Evolutionary conservation across 2,113 vertebrate species (phyloP), one percentile per base, ranked within the genome.

Genomic region (Daboia siamensis): DNA sequence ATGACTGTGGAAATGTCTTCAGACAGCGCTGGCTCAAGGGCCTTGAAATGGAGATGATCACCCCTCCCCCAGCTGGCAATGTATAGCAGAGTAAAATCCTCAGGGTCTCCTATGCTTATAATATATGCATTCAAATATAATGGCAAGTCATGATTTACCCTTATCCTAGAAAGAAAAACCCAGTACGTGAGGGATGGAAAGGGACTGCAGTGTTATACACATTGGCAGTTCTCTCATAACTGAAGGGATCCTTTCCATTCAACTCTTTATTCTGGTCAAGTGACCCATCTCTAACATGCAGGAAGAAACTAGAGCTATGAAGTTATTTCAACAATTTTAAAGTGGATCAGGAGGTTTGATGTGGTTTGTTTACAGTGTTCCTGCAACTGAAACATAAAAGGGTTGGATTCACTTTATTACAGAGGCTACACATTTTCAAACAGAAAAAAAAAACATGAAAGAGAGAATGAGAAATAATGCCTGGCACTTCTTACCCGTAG

Each of bases 401-500:
- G n/a, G 8, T 80, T 90, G 20, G 24, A 52, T 69, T 84, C 23
- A 80, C 33, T 80, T 80, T 15, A 44, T 21, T 80, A 7, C 17
- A 80, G 7, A 39, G 17, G 8, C 74, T 80, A 44, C 74, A 80
- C 33, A 44, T 44, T 80, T 44, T 80, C 44, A 80, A 80, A 21
- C 33, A 21, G 74, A 69, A 69, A 69, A 74, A 74, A 80, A 7
- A 3, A 7, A 33, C 44, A 44, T 39, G 8, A 80, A 44, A 80
- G 74, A 44, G 74, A 44, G 74, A 44, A 21, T 0, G 3, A 80
- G 7, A 17, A 17, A 7, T 8, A 33, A 44, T 39, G 74, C 52
- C 39, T 90, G 74, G 8, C 74, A 51, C 59, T 56, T 64, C 97
- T 98, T 96, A 99, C 99, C 98, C 97, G 98, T 86, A 99, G 98